Evolutionary conservation across 2,797 vertebrate genomes (phyloP).

Genomic region (Micrastur ruficollis): DNA sequence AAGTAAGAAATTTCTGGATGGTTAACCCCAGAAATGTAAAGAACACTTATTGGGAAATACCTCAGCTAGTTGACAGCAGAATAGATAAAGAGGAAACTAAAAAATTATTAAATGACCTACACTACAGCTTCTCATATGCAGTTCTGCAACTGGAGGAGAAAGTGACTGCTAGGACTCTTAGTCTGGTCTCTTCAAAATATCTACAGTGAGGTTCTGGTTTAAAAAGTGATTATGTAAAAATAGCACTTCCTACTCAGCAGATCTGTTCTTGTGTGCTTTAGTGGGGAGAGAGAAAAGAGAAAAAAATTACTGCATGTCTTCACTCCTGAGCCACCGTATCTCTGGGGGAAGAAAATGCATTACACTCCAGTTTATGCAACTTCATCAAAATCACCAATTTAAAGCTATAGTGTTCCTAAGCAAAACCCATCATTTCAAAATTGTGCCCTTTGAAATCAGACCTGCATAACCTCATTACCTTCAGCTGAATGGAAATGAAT

Average conservation of each 20-base stretch:
- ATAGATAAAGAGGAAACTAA: background rate
- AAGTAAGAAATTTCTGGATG: background rate
- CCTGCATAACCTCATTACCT: slow-evolving; percentile 29
- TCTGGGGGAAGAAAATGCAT: background rate
- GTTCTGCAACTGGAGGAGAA: slow-evolving; percentile 22
- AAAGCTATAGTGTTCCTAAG: slow-evolving; percentile 21
- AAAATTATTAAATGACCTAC: background rate
- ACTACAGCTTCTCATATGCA: background rate
- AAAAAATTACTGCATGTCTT: background rate
- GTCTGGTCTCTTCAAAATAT: slow-evolving; percentile 33
- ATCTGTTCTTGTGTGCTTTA: slow-evolving; percentile 43
- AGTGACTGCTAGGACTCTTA: background rate
- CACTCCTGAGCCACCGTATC: slow-evolving; percentile 13
- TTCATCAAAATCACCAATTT: slow-evolving; percentile 40
- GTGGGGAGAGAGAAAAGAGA: background rate
- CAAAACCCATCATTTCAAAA: slow-evolving; percentile 20
- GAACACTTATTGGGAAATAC: background rate
- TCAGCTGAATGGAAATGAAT: slow-evolving; percentile 33
- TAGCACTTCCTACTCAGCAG: slow-evolving; percentile 67
- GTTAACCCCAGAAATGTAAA: background rate
- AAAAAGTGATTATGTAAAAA: slow-evolving; percentile 62
- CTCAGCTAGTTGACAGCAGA: background rate
- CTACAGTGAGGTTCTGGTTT: slow-evolving; percentile 19
- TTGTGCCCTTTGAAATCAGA: slow-evolving; percentile 36
- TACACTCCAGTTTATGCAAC: slow-evolving; percentile 35